phyloP scores from a whole-genome alignment of 2,113 vertebrate genomes.

The Sciurus niger region DNA sequence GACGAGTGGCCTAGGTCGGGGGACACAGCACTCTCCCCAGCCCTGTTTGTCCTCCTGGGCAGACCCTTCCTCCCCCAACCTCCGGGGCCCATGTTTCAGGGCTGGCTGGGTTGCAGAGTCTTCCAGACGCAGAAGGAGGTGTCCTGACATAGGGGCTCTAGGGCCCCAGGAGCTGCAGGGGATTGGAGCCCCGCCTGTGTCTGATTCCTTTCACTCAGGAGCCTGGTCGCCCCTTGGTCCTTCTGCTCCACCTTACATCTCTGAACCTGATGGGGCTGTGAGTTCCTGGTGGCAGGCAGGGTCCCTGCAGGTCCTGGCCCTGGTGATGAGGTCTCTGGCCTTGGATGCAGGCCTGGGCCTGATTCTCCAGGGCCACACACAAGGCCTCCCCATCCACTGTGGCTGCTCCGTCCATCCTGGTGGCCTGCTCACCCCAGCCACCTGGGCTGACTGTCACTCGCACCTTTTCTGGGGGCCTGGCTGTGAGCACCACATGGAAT shows the following conservation, averaged over 20 bases:
- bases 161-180: no score
- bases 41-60: not conserved
- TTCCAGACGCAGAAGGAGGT: not conserved
- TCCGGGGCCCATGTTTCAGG: rapidly evolving
- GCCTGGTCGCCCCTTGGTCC: rapidly evolving
- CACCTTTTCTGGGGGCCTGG: not conserved
- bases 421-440: not conserved
- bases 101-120: not conserved
- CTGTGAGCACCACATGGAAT: not conserved
- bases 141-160: not conserved
- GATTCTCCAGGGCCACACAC: not conserved
- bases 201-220: rapidly evolving
- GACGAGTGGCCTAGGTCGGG: not conserved
- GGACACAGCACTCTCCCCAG: not conserved
- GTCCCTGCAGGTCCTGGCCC: not conserved
- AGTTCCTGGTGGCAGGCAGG: not conserved
- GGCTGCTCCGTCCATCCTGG: no score
- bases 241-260: rapidly evolving
- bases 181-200: not conserved
- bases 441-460: rapidly evolving
- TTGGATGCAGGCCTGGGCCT: not conserved
- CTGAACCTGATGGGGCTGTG: rapidly evolving
- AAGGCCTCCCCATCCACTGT: not conserved
- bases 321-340: not conserved
- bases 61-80: not conserved